Conservation (phyloP, 2,797 vertebrate species). For the Gambusia yucatana region DNA sequence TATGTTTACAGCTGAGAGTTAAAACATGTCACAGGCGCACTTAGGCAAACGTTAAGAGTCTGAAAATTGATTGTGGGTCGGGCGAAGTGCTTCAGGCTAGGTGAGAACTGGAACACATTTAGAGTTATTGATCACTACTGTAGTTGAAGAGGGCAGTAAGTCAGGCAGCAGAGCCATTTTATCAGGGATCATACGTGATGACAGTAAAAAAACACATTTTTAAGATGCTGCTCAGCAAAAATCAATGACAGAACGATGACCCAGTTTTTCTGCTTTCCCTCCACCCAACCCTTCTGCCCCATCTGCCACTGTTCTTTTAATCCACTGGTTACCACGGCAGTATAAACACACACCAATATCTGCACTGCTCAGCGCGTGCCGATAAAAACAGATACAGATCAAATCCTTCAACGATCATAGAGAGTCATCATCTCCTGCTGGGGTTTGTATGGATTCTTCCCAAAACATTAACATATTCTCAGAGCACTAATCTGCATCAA, state of each 20-base stretch:
- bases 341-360: constrained; percentile 16
- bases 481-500: background rate
- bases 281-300: constrained; percentile 56
- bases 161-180: constrained; percentile 22
- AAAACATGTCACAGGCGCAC: constrained; percentile 43
- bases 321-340: constrained; percentile 63
- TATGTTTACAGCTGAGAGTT: constrained; percentile 33
- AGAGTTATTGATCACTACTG: constrained; percentile 39
- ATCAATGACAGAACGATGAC: constrained; percentile 62
- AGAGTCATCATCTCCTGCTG: background rate
- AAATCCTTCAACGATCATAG: constrained; percentile 16
- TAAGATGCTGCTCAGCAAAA: constrained; percentile 41
- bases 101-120: constrained; percentile 37
- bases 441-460: background rate
- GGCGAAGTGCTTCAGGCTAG: constrained; percentile 25
- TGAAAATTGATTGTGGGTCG: constrained; percentile 45
- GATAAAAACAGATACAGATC: background rate
- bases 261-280: constrained; percentile 63
- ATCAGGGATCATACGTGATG: background rate
- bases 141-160: constrained; percentile 32
- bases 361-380: background rate
- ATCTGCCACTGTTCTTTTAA: constrained; percentile 78
- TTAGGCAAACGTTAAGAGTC: constrained; percentile 35
- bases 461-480: background rate
- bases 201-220: constrained; percentile 13